Conservation (phyloP, 2,888 invertebrate species). For the Drosophila gaucha region DNA sequence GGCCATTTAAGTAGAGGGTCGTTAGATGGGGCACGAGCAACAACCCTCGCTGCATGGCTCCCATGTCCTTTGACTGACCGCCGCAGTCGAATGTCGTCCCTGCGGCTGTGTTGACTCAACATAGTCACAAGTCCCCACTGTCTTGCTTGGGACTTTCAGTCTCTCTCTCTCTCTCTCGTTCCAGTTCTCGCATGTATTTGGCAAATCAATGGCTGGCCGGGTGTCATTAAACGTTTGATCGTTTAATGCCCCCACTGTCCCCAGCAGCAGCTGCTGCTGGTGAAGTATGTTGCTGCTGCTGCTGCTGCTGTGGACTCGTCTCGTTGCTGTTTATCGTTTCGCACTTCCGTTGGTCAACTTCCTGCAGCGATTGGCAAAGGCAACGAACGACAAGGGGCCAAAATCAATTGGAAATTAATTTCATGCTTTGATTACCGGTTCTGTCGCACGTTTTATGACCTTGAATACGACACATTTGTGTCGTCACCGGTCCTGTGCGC, state of each 20-base stretch:
- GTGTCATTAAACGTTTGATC: slow-evolving; percentile 80
- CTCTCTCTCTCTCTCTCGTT: slow-evolving; percentile 8
- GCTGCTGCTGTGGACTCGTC: slow-evolving; percentile 30
- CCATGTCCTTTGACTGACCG: slow-evolving; percentile 60
- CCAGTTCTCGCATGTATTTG: slow-evolving; percentile 66
- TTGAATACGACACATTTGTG: slow-evolving; percentile 80
- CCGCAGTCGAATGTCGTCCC: slow-evolving; percentile 62
- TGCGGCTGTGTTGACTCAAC: slow-evolving; percentile 73
- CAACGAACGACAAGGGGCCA: slow-evolving; percentile 67
- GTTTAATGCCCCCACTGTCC: slow-evolving; percentile 62
- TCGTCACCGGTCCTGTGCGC: slow-evolving; percentile 45
- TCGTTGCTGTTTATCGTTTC: slow-evolving; percentile 75
- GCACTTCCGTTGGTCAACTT: slow-evolving; percentile 80
- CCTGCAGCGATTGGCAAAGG: slow-evolving; percentile 70
- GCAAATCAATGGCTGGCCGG: slow-evolving; percentile 78
- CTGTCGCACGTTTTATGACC: slow-evolving; percentile 80
- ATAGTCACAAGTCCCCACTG: slow-evolving; percentile 28
- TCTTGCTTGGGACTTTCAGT: slow-evolving; percentile 7
- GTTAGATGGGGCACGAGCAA: neutral
- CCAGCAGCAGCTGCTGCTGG: slow-evolving; percentile 40
- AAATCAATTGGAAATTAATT: slow-evolving; percentile 79
- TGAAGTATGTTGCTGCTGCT: slow-evolving; percentile 55
- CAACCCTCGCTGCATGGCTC: neutral
- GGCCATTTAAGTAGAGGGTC: too few relatives aligned
- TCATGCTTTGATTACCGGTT: slow-evolving; percentile 81